Percentiles rank a stretch among this genome's conserved stretches.
Conservation (phyloP, 2,888 invertebrate species). For the Tupiocoris notatus region DNA sequence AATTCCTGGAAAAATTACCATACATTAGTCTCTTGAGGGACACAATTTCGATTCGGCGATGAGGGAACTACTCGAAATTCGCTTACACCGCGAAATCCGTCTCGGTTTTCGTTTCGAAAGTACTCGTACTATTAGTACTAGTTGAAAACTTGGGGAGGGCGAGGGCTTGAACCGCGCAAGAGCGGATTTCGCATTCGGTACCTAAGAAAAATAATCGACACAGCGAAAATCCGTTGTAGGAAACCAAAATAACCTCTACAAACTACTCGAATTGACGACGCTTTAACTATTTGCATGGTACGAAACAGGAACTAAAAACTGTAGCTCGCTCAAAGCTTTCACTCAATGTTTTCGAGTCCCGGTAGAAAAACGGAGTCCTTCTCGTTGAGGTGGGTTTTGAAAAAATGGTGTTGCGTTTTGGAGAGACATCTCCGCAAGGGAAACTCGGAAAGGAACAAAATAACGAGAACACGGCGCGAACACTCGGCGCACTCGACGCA, state of each 20-base stretch:
- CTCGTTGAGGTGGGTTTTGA: constrained; percentile 35
- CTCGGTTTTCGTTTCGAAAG: neutral
- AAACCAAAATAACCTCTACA: neutral
- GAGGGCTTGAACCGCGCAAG: neutral
- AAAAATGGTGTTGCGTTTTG: constrained; percentile 5
- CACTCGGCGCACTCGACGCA: constrained; percentile 1
- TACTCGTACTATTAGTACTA: too few species aligned
- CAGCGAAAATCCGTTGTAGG: neutral
- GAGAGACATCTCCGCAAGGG: neutral
- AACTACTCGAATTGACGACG: constrained; percentile 29
- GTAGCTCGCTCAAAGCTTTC: constrained; percentile 20
- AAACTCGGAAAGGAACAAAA: constrained; percentile 38
- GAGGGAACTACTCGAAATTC: neutral
- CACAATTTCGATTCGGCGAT: neutral
- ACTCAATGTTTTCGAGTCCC: neutral
- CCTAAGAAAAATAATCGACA: neutral
- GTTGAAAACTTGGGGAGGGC: neutral
- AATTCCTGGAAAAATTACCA: neutral
- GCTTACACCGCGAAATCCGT: neutral
- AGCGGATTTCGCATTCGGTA: neutral
- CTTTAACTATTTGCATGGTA: constrained; percentile 3
- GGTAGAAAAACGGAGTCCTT: constrained; percentile 6
- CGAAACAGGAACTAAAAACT: constrained; percentile 27
- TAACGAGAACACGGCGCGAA: constrained; percentile 4
- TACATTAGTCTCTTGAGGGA: neutral